phyloP scores from a whole-genome alignment of 2,797 vertebrate species.

The Pachyuromys duprasi region DNA sequence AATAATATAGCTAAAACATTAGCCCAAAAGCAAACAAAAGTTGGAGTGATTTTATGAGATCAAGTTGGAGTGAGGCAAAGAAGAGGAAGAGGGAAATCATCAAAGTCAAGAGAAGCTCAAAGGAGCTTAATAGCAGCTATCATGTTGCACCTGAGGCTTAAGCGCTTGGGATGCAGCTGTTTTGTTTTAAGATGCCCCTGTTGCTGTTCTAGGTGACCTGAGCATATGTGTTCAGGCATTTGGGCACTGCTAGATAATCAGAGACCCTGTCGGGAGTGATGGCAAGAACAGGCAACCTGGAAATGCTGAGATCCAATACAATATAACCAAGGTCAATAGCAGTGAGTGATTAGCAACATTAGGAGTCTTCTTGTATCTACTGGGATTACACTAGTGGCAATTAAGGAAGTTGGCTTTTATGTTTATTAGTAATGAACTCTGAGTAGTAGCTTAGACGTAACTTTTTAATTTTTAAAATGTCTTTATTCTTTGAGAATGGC shows the following conservation, averaged over 20 bases:
- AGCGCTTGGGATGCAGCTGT: slow-evolving; percentile 87
- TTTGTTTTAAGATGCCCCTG: slow-evolving; percentile 87
- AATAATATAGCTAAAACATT: slow-evolving; percentile 40
- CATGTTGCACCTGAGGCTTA: slow-evolving; percentile 85
- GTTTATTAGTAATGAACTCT: background rate
- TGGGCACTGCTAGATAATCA: slow-evolving; percentile 81
- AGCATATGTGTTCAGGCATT: slow-evolving; percentile 76
- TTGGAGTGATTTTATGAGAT: slow-evolving; percentile 83
- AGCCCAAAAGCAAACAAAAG: slow-evolving; percentile 71
- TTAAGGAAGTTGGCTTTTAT: background rate
- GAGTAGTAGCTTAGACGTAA: background rate
- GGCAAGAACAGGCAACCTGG: slow-evolving; percentile 80
- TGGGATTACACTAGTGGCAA: slow-evolving; percentile 11
- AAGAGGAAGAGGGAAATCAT: slow-evolving; percentile 87
- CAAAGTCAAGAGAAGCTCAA: slow-evolving; percentile 87
- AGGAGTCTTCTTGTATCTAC: slow-evolving; percentile 63
- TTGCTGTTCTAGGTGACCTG: slow-evolving; percentile 80
- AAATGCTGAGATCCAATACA: slow-evolving; percentile 84
- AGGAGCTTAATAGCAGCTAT: slow-evolving; percentile 89
- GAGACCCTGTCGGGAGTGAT: slow-evolving; percentile 85
- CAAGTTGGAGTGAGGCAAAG: slow-evolving; percentile 85
- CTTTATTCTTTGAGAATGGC: background rate
- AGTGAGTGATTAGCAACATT: slow-evolving; percentile 73
- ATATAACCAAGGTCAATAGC: slow-evolving; percentile 80
- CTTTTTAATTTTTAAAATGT: background rate